Conservation (phyloP, 2,888 invertebrate genomes). For the Pyrgus malvae region DNA sequence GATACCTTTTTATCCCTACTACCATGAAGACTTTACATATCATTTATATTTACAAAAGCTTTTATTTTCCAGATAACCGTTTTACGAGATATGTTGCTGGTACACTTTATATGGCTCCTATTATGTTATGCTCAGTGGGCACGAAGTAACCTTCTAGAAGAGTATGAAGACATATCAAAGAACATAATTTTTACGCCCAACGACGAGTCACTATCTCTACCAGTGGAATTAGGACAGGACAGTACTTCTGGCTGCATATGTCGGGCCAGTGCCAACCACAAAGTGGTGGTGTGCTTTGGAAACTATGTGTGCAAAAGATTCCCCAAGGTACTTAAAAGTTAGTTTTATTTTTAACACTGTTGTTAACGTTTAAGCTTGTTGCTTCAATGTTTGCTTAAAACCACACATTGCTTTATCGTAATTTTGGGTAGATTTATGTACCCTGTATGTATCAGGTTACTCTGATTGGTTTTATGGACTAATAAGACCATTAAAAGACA, state of each 20-base stretch:
- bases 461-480: no score
- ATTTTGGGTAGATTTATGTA: no score
- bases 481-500: no score
- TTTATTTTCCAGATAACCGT: slow-evolving; percentile 33
- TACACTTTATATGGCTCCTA: slow-evolving; percentile 62
- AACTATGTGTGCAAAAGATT: slow-evolving; percentile 73
- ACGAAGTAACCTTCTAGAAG: slow-evolving; percentile 53
- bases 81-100: slow-evolving; percentile 49
- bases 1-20: no score
- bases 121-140: slow-evolving; percentile 63
- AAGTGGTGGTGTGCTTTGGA: slow-evolving; percentile 76
- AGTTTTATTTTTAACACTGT: neutral
- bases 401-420: no score
- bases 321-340: slow-evolving; percentile 69
- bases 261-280: slow-evolving; percentile 54
- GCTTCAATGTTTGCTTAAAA: neutral
- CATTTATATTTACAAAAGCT: no score
- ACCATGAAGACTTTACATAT: no score
- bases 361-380: no score
- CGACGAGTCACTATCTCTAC: slow-evolving; percentile 50
- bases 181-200: slow-evolving; percentile 47
- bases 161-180: slow-evolving; percentile 54
- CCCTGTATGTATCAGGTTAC: no score
- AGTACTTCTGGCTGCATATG: slow-evolving; percentile 75
- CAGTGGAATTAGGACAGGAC: slow-evolving; percentile 59